A percentile compares a stretch with the other conserved stretches of the same genome.
These are phyloP conservation scores for Periphyllus acericola DNA, from an alignment of 2,888 invertebrate genomes.

Conservation along the genomic window DNA sequence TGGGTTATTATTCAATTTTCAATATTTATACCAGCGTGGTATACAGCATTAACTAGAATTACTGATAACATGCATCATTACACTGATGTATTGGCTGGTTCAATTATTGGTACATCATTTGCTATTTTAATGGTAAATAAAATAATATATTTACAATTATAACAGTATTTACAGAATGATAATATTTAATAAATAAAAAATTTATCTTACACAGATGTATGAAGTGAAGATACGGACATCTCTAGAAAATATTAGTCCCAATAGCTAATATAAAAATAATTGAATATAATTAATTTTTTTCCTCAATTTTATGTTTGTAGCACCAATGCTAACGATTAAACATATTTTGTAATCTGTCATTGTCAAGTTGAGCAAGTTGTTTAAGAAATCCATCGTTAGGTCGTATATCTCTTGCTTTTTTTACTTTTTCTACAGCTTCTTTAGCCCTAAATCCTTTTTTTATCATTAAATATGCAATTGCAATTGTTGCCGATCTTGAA, in stretches of 20 bases:
- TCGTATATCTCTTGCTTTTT: slow-evolving; percentile 77
- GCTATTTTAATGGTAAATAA: slow-evolving; percentile 65
- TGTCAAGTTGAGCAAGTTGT: slow-evolving; percentile 77
- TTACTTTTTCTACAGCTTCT: slow-evolving; percentile 79
- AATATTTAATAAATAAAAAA: background rate
- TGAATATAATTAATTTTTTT: background rate
- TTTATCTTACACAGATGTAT: slow-evolving; percentile 44
- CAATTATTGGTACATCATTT: slow-evolving; percentile 67
- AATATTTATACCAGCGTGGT: slow-evolving; percentile 68
- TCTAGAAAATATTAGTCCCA: slow-evolving; percentile 21
- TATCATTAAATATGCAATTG: slow-evolving; percentile 84
- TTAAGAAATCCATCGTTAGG: slow-evolving; percentile 85
- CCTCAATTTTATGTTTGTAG: slow-evolving; percentile 13
- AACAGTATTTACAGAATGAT: background rate
- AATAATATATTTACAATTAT: slow-evolving; percentile 5
- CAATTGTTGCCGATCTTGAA: slow-evolving; percentile 84
- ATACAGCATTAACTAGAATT: slow-evolving; percentile 70
- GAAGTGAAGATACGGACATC: slow-evolving; percentile 34
- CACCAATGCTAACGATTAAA: slow-evolving; percentile 25
- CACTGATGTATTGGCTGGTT: slow-evolving; percentile 72
- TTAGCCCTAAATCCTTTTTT: slow-evolving; percentile 78
- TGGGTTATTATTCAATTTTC: slow-evolving; percentile 70
- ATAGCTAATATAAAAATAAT: background rate
- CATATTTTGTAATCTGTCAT: slow-evolving; percentile 68
- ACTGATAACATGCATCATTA: slow-evolving; percentile 74